Evolutionary conservation across 2,113 vertebrate genomes (phyloP), one percentile per base, ranked within the genome.

Genomic region (Oostethus manadensis): DNA sequence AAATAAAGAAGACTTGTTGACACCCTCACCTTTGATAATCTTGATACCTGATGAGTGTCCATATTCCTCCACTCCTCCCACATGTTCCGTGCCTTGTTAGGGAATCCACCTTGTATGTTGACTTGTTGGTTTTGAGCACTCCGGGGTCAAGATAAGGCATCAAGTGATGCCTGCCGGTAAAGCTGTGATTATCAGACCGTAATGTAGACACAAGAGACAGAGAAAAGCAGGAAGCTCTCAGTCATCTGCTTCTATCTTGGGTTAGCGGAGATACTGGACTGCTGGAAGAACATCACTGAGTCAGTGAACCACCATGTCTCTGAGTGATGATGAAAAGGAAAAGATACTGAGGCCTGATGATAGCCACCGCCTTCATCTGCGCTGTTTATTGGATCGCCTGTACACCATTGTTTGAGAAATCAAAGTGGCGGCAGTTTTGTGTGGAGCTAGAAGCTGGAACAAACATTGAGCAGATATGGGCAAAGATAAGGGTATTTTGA

Each of bases 81-180:
- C 68, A 56, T 43, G 56, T 33, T 45, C 45, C 64, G 21, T 42
- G 56, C 65, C 74, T 60, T 58, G 71, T 78, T 69, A 46, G 63
- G 73, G 51, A 74, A 50, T 45, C 6, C 35, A 10, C 21, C 26
- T 68, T 47, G 63, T 47, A 49, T 68, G 56, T 70, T 74, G 51
- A 64, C 46, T 42, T 26, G 53, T 77, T 79, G 18, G 7, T 76
- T 82, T 69, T 71, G 68, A 76, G 17, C 67, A 44, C 63, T 55
- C 46, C 70, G 29, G 8, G 20, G 48, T 29, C 49, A 13, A 84
- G 87, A 88, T 87, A 84, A 79, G 65, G 69, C 74, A 74, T 77
- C 70, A 71, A 77, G 81, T 73, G 71, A 65, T 64, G 77, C 44
- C 80, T 86, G 77, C 73, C 60, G 51, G 74, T 85, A 79, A 83